Evolutionary conservation across 1,140 invertebrate genomes (phyloP).

Genomic region (Glossosoma conforme): DNA sequence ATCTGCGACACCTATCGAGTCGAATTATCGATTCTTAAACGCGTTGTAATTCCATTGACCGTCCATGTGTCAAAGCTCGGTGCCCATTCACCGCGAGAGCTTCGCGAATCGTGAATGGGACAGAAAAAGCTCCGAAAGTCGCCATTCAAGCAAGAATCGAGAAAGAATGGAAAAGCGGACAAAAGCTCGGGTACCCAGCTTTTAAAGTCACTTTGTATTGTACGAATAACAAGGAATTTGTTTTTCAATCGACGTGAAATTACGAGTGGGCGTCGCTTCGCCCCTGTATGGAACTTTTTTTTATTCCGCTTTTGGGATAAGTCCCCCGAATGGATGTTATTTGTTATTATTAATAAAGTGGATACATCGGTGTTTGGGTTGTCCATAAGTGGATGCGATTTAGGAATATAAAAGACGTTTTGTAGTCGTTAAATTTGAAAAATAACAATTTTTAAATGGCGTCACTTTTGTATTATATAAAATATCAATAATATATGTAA

Average conservation of each 20-base stretch:
- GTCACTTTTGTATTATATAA: no score
- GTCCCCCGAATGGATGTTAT: no score
- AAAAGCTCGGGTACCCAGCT: constrained; percentile 1
- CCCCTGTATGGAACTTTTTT: not conserved
- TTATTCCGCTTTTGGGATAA: constrained; percentile 1
- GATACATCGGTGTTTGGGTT: no score
- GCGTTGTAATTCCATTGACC: constrained; percentile 19
- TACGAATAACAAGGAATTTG: constrained; percentile 7
- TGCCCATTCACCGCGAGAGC: constrained; percentile 8
- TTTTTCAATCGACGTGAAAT: constrained; percentile 27
- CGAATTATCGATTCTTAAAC: constrained; percentile 24
- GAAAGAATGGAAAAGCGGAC: constrained; percentile 1
- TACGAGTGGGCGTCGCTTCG: constrained; percentile 15
- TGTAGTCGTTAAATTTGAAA: no score
- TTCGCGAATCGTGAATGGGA: constrained; percentile 7
- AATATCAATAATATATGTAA: no score
- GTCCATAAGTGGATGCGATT: no score
- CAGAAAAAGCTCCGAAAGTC: constrained; percentile 9
- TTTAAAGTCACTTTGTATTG: constrained; percentile 6
- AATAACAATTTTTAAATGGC: no score
- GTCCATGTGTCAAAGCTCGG: no score
- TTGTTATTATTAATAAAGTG: no score
- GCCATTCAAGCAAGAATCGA: no score
- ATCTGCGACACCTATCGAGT: constrained; percentile 18
- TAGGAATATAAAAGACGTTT: no score